Evolutionary conservation across 2,888 invertebrate genomes (phyloP).

Genomic region (Nephrocerus scutellatus): DNA sequence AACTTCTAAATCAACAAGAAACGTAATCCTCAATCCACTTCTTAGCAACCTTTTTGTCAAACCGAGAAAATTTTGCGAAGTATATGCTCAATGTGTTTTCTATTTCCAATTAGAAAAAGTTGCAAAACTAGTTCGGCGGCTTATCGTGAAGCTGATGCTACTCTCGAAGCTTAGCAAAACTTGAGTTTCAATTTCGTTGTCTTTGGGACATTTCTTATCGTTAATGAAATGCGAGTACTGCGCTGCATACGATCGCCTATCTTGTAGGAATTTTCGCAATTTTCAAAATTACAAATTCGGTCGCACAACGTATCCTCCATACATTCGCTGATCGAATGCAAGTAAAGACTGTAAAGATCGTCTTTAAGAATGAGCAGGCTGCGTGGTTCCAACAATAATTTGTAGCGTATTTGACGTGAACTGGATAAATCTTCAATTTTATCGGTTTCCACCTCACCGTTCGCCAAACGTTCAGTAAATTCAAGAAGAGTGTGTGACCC

Average conservation of each 20-base stretch:
- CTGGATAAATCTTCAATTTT: constrained; percentile 1
- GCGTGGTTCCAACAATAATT: constrained; percentile 75
- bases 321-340: constrained; percentile 79
- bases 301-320: constrained; percentile 58
- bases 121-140: constrained; percentile 10
- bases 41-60: too few species aligned
- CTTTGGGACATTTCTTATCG: constrained; percentile 90
- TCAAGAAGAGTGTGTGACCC: constrained; percentile 88
- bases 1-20: too few species aligned
- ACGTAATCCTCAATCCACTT: too few species aligned
- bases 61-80: too few species aligned
- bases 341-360: constrained; percentile 70
- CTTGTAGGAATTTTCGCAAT: constrained; percentile 54
- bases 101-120: background rate
- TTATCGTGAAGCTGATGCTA: too few species aligned
- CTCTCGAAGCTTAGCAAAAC: constrained; percentile 47
- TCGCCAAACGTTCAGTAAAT: constrained; percentile 50
- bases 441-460: background rate
- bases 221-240: constrained; percentile 78
- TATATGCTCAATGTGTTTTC: too few species aligned
- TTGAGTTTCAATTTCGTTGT: constrained; percentile 67
- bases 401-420: constrained; percentile 51
- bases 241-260: constrained; percentile 61
- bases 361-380: constrained; percentile 82
- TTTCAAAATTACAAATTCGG: constrained; percentile 57